Base-by-base conservation (phyloP, 2,888 invertebrate species). In the Ophioninae sp. region DNA sequence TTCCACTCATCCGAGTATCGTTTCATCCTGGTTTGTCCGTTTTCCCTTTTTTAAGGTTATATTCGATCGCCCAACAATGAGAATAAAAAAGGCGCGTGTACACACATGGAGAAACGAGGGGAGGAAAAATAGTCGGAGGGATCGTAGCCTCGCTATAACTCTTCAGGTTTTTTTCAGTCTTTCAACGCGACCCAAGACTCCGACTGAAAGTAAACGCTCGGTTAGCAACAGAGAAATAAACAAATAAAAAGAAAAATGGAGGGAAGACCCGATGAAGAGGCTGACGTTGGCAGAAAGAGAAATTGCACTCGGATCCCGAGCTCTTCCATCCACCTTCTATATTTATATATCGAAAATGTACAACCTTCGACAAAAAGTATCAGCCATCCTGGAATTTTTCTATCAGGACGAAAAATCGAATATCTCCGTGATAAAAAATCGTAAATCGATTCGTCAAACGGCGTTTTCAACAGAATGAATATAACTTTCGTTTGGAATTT, bases 211-310 rank as follows among this genome's bases (percentile, higher is more conserved):
- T 74, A 83, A 83, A 76, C 68, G 78, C 73, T 68, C 70, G 73
- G 73, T 68, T 74, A 57, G 77, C 76, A 69, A 62, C 41, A 57
- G 73, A 70, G 69, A 64, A 67, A 62, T 67, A 81, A 69, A 62
- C 78, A 13, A 68, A 78, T 64, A 44, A 50, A 68, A 69, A 23
- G 56, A 56, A 39, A 50, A 65, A 30, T 30, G 73, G 69, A 30
- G 21, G 85, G 85, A 44, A 68, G 10, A 73, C 41, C 69, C 81
- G 81, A 81, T 75, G 81, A 81, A 81, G 81, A 78, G 81, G 80
- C 83, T 83, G 83, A 83, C 81, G 78, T 81, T 83, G 74, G 81
- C 83, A 75, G 81, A 81, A 83, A 83, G 78, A 83, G 83, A 83
- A 83, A 83, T 83, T 83, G 83, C 81, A 83, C 77, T 75, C n/a